Evolutionary conservation across 2,797 vertebrate genomes (phyloP).

Genomic region (Streptopelia turtur): DNA sequence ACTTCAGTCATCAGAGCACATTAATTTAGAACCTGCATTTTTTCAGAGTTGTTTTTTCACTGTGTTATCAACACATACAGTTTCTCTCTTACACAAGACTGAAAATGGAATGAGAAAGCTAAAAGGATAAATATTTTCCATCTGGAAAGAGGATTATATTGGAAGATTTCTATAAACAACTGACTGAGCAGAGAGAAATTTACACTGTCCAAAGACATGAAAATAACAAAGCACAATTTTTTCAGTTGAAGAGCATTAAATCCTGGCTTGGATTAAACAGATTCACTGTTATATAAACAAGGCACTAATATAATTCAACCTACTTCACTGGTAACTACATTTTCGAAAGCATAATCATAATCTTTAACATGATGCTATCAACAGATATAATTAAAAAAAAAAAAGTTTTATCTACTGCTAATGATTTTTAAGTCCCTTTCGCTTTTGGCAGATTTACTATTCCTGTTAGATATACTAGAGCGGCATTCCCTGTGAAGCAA

Average conservation of each 20-base stretch:
- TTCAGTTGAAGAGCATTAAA: constrained; percentile 6
- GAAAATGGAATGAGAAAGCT: constrained; percentile 3
- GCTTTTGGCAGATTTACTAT: background rate
- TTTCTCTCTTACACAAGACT: background rate
- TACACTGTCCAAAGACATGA: constrained; percentile 10
- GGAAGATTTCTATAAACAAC: constrained; percentile 34
- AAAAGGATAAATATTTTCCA: constrained; percentile 30
- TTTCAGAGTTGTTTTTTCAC: background rate
- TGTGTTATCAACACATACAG: background rate
- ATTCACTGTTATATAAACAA: constrained; percentile 9
- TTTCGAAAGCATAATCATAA: background rate
- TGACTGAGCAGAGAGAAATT: background rate
- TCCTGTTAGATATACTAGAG: background rate
- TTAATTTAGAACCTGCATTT: background rate
- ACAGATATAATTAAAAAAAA: background rate
- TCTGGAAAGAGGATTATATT: background rate
- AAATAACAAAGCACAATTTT: constrained; percentile 24
- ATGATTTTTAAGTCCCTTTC: background rate
- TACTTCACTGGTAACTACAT: background rate
- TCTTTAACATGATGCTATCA: background rate
- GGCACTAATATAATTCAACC: background rate
- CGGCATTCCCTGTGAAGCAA: background rate
- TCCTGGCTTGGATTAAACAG: background rate
- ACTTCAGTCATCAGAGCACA: background rate
- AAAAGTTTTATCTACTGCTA: background rate